Conservation (phyloP, 2,113 vertebrate species). For the Anser cygnoides region DNA sequence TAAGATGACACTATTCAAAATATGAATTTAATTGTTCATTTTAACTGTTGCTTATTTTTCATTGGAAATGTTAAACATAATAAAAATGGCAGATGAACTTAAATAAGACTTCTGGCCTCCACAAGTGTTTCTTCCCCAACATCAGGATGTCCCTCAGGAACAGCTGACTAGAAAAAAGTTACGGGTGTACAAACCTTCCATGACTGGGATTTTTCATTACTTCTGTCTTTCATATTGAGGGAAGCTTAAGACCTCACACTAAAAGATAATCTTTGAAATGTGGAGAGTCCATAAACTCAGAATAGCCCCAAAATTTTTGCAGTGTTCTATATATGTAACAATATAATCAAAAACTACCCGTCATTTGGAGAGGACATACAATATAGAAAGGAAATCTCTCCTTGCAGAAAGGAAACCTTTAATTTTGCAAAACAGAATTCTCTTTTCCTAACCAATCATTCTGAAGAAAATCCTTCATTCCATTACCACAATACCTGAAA, state of each 20-base stretch:
- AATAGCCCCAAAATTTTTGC: background rate
- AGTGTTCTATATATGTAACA: background rate
- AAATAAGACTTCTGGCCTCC: background rate
- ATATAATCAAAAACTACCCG: background rate
- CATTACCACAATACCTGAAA: background rate
- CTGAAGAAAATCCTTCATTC: background rate
- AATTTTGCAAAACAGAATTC: background rate
- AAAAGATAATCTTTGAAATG: constrained; percentile 47
- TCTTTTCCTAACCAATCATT: background rate
- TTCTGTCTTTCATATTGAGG: constrained; percentile 49
- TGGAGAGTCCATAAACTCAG: constrained; percentile 43
- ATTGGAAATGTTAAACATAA: background rate
- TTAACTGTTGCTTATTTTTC: constrained; percentile 15
- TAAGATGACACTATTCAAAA: background rate
- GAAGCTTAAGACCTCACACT: constrained; percentile 55
- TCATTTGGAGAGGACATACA: background rate
- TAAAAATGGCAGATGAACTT: constrained; percentile 23
- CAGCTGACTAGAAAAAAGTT: constrained; percentile 52
- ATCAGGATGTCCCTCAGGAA: constrained; percentile 75
- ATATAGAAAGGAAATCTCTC: background rate
- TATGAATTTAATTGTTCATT: background rate
- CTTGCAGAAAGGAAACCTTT: background rate
- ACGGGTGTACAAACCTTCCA: background rate
- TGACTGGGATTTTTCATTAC: constrained; percentile 64
- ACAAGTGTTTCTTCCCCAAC: constrained; percentile 43